Evolutionary conservation across 2,888 invertebrate genomes (phyloP), one percentile per base, ranked within the genome.

Genomic region (Cheilosia scutellata): DNA sequence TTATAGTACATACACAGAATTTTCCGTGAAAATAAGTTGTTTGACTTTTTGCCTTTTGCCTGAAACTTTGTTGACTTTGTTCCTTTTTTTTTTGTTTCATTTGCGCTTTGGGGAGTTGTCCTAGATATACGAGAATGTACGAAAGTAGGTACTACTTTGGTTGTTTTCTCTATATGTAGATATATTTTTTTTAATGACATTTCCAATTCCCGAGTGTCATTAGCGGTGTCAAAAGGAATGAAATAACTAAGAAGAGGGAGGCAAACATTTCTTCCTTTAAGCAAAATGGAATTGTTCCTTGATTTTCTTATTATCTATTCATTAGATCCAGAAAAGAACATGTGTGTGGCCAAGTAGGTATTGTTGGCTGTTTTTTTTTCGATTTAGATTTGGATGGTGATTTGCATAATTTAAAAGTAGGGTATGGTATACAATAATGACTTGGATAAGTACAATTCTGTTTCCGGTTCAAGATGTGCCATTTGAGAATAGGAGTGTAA

Each of bases 291-390:
- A 20, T 58, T 42, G 57, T 74, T 47, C 79, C 66, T 79, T 79
- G 66, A 65, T 82, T 82, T 68, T 20, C 71, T 5, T 25, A 78
- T 71, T 84, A 84, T 84, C 79, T 71, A 62, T 84, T 80, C 80
- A 71, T 75, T 75, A 60, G 65, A 75, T 84, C 79, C 9, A 31
- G 27, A 47, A 7, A 20, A 4, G 2, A 37, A 44, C 66, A 71
- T 65, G 68, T 70, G 74, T 68, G 16, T 44, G 16, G 37, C 60
- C 47, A 72, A 40, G n/a, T n/a, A n/a, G 49, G 42, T 37, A 11
- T 37, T 37, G 11, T 11, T 37, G 11, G 5, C 47, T 65, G 4
- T 47, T 42, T 57, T 53, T 72, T 40, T 42, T 29, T 40, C 58
- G 27, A 68, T 74, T 83, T 78, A 33, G 33, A 82, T 66, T 47